phyloP scores from a whole-genome alignment of 2,113 vertebrate genomes.

The Hippolais icterina region DNA sequence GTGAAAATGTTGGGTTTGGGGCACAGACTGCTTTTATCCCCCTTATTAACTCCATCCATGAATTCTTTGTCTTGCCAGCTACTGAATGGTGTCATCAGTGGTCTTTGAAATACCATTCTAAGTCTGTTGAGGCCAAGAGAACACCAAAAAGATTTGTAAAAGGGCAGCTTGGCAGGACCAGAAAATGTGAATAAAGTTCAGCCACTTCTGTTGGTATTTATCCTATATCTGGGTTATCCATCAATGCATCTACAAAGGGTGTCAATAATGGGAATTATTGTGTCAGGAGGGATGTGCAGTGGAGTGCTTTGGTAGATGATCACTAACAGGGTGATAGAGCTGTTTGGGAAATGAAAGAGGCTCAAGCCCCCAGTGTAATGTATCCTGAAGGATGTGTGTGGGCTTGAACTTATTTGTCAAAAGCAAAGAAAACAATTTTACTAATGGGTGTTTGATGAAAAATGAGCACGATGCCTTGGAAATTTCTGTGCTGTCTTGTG shows the following conservation, averaged over 20 bases:
- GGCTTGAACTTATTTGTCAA: neutral
- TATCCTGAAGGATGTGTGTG: neutral
- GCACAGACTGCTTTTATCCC: neutral
- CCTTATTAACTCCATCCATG: neutral
- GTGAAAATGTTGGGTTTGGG: neutral
- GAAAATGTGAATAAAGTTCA: neutral
- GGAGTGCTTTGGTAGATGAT: neutral
- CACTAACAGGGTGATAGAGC: neutral
- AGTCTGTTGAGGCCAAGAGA: neutral
- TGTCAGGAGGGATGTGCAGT: neutral
- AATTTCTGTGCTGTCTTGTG: neutral
- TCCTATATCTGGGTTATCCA: neutral
- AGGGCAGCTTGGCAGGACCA: neutral
- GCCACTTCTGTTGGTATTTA: slow-evolving; percentile 15
- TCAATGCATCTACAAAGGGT: neutral
- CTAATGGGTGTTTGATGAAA: neutral
- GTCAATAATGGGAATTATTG: slow-evolving; percentile 37
- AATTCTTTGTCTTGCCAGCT: slow-evolving; percentile 16
- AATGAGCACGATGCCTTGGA: neutral
- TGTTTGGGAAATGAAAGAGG: neutral
- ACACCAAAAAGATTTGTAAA: neutral
- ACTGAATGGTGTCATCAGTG: neutral
- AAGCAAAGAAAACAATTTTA: neutral
- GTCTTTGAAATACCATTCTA: neutral
- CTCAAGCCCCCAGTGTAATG: neutral